phyloP scores from a whole-genome alignment of 2,797 vertebrate genomes.

The Pyrrhura leucotis region DNA sequence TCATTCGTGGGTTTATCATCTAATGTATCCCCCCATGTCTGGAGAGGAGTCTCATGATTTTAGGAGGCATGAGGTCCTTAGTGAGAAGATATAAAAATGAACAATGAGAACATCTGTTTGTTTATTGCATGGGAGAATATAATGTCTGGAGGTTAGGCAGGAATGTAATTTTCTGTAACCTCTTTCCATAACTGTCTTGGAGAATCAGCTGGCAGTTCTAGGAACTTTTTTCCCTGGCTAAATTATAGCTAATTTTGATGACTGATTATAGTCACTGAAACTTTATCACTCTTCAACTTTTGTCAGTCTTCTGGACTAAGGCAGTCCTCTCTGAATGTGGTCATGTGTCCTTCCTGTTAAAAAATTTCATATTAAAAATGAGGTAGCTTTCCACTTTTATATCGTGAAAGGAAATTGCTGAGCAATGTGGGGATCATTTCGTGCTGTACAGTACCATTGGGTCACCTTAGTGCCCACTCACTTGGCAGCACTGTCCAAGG shows the following conservation, averaged over 20 bases:
- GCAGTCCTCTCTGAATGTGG: background rate
- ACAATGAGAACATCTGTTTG: background rate
- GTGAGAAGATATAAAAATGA: background rate
- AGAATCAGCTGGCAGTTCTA: background rate
- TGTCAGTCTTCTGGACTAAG: background rate
- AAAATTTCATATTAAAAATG: background rate
- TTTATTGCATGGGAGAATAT: background rate
- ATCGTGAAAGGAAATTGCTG: background rate
- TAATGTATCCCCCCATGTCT: background rate
- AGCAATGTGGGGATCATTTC: background rate
- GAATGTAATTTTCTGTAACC: background rate
- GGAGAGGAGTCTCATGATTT: background rate
- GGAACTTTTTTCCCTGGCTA: background rate
- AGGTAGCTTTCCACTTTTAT: background rate
- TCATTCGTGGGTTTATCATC: background rate
- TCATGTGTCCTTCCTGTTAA: background rate
- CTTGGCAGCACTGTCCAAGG: background rate
- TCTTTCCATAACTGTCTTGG: background rate
- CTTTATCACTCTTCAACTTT: background rate
- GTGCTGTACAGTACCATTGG: background rate
- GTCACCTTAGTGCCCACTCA: background rate
- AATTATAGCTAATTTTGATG: constrained; percentile 27
- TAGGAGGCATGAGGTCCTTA: background rate
- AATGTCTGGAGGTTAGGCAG: background rate
- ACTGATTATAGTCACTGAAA: background rate